These are phyloP conservation scores for Neofelis nebulosa DNA, from an alignment of 2,113 vertebrate genomes.

Conservation along the genomic window DNA sequence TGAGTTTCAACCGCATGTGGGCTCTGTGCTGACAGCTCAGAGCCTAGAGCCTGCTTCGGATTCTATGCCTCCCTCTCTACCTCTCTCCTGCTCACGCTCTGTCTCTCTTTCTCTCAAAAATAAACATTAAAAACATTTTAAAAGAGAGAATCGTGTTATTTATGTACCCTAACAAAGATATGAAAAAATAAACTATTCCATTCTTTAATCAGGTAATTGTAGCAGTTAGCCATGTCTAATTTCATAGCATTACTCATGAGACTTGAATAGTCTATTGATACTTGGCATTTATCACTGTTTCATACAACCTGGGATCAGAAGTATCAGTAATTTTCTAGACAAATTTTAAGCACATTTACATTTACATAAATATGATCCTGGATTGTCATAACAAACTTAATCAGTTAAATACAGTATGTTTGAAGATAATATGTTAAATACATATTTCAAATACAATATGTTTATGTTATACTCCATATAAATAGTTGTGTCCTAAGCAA, in stretches of 20 bases:
- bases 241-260: neutral
- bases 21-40: no score
- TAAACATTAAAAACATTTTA: no score
- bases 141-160: neutral
- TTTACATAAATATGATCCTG: neutral
- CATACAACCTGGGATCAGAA: neutral
- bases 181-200: neutral
- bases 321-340: neutral
- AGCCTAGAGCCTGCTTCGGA: no score
- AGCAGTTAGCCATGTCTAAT: neutral
- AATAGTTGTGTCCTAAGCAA: neutral
- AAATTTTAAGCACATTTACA: neutral
- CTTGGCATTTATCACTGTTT: neutral
- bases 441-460: neutral
- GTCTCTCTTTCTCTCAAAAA: no score
- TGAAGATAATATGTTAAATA: neutral
- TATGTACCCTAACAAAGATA: neutral
- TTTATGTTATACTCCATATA: neutral
- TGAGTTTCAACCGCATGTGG: no score
- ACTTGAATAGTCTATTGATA: neutral
- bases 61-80: no score
- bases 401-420: neutral
- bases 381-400: neutral
- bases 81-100: no score
- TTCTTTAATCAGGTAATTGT: neutral